Evolutionary conservation across 2,888 invertebrate species (phyloP).

Genomic region (Temnothorax unifasciatus): DNA sequence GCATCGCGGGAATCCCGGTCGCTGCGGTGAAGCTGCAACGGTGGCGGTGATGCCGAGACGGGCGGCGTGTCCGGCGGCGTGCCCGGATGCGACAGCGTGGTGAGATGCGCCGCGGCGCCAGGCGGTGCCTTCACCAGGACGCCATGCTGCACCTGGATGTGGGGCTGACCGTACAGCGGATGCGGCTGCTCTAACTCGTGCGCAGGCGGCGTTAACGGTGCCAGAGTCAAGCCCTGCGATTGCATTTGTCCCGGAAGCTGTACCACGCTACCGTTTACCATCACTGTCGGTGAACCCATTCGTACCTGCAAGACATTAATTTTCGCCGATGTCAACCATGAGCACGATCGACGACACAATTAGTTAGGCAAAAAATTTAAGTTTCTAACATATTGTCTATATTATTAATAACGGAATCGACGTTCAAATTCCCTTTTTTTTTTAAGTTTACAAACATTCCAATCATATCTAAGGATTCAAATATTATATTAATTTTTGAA

Average conservation of each 20-base stretch:
- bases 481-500: not conserved
- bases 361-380: not conserved
- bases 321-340: not conserved
- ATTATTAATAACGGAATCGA: not conserved
- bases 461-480: not conserved
- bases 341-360: not conserved
- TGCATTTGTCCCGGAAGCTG: slow-evolving; percentile 79
- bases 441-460: not conserved
- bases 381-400: not conserved
- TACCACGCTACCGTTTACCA: slow-evolving; percentile 82
- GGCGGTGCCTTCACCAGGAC: slow-evolving; percentile 85
- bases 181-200: slow-evolving; percentile 87
- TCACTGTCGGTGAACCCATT: slow-evolving; percentile 81
- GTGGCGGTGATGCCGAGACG: slow-evolving; percentile 89
- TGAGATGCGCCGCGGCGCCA: slow-evolving; percentile 81
- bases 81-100: slow-evolving; percentile 89
- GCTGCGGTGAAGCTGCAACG: slow-evolving; percentile 83
- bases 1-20: slow-evolving; percentile 62
- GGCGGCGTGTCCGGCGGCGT: slow-evolving; percentile 96
- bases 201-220: slow-evolving; percentile 89
- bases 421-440: not conserved
- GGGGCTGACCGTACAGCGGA: slow-evolving; percentile 84
- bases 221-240: slow-evolving; percentile 79
- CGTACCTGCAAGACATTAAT: slow-evolving; percentile 76
- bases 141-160: slow-evolving; percentile 84